phyloP scores from a whole-genome alignment of 1,140 invertebrate genomes.

The Leptoteleia sp. region DNA sequence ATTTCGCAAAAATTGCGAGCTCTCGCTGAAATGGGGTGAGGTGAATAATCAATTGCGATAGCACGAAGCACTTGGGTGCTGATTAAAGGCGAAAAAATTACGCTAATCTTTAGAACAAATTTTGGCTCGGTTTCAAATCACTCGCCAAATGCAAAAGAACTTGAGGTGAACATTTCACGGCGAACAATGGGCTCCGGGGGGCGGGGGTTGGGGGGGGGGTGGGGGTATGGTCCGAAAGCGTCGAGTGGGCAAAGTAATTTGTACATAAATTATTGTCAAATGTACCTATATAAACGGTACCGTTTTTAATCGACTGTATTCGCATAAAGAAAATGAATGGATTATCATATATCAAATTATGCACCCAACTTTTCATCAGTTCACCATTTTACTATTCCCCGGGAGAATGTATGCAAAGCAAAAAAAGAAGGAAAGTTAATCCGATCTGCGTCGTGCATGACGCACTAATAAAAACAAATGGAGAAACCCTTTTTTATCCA shows the following conservation, averaged over 20 bases:
- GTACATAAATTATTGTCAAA: too few relatives aligned
- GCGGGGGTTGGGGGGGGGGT: too few relatives aligned
- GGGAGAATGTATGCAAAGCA: conserved; percentile 37
- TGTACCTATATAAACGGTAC: too few relatives aligned
- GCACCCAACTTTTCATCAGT: conserved; percentile 24
- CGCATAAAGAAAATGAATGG: conserved; percentile 64
- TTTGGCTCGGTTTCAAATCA: conserved; percentile 31
- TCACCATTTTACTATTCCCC: conserved; percentile 38
- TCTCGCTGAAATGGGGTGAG: too few relatives aligned
- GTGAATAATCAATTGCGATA: too few relatives aligned
- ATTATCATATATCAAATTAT: conserved; percentile 64
- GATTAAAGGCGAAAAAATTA: not conserved
- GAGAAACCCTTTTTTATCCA: conserved; percentile 64
- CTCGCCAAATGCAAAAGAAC: conserved; percentile 7
- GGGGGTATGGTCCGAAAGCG: too few relatives aligned
- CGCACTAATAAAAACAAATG: conserved; percentile 75
- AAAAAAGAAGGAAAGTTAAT: conserved; percentile 55
- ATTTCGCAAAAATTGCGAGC: too few relatives aligned
- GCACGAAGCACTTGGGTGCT: too few relatives aligned
- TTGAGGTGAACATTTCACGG: too few relatives aligned
- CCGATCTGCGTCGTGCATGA: conserved; percentile 68
- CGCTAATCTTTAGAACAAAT: conserved; percentile 23
- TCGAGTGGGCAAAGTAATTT: too few relatives aligned
- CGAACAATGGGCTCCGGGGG: too few relatives aligned
- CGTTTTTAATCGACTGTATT: conserved; percentile 40